These are phyloP conservation scores for Strongylocentrotus purpuratus DNA, from an alignment of 35 echinoderm and acorn worm species.

Conservation along the genomic window DNA sequence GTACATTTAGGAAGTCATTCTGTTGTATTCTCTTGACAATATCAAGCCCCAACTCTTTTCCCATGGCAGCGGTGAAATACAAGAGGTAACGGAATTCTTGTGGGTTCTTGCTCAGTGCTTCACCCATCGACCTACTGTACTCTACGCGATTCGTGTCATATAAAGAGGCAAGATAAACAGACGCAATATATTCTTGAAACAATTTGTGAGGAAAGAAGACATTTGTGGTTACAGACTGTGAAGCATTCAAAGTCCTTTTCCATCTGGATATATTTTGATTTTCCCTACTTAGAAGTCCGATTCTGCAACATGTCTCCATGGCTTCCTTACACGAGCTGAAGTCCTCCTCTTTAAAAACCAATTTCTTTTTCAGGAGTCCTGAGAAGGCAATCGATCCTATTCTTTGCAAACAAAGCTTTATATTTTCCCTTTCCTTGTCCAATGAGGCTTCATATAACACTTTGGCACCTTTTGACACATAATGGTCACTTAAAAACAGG, in stretches of 20 bases:
- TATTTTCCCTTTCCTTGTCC: neutral
- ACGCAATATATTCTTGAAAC: neutral
- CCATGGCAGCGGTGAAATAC: neutral
- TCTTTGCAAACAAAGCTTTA: neutral
- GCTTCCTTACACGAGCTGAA: neutral
- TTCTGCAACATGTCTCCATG: neutral
- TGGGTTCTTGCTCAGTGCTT: neutral
- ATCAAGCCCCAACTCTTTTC: neutral
- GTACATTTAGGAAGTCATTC: neutral
- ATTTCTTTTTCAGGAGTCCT: neutral
- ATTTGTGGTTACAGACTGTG: neutral
- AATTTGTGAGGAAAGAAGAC: slow-evolving; percentile 2
- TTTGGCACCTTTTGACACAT: neutral
- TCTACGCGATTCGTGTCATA: neutral
- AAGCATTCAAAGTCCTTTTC: neutral
- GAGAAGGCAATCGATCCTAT: neutral
- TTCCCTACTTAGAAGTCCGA: neutral
- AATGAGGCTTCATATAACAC: neutral
- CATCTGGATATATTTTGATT: neutral
- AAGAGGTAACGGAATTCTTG: neutral
- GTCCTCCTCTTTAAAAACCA: neutral
- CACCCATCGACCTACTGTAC: neutral
- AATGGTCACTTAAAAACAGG: neutral
- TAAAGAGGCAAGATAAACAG: neutral
- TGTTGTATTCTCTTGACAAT: neutral